Evolutionary conservation across 1,140 invertebrate genomes (phyloP).

Genomic region (Thaumetopoea pityocampa): DNA sequence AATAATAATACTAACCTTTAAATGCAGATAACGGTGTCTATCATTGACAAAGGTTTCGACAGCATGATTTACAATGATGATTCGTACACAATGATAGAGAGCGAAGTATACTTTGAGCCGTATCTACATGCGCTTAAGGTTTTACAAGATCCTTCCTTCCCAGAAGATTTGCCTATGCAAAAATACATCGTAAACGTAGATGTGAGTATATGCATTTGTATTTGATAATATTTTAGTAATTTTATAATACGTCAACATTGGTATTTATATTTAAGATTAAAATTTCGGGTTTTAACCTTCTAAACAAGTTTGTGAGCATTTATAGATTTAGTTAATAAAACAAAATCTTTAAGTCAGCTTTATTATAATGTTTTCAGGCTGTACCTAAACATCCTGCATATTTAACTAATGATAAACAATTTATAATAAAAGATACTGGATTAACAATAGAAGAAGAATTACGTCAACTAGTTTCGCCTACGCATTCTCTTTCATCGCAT

Average conservation of each 20-base stretch:
- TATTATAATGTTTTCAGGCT: constrained; percentile 75
- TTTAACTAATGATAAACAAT: constrained; percentile 19
- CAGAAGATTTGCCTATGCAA: constrained; percentile 78
- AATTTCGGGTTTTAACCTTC: no score
- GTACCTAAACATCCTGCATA: constrained; percentile 58
- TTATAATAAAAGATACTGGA: neutral
- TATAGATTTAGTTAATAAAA: no score
- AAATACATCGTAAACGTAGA: constrained; percentile 79
- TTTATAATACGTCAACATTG: no score
- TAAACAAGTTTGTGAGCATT: no score
- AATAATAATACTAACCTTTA: no score
- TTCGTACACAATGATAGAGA: constrained; percentile 79
- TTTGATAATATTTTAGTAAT: no score
- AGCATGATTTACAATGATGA: constrained; percentile 49
- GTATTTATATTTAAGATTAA: no score
- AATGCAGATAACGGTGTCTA: constrained; percentile 71
- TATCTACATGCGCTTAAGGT: constrained; percentile 80
- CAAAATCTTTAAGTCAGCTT: no score
- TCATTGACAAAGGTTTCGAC: constrained; percentile 55
- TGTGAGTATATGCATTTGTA: constrained; percentile 41
- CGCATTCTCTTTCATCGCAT: no score
- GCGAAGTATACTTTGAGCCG: constrained; percentile 82
- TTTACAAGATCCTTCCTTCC: constrained; percentile 74
- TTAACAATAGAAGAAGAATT: neutral
- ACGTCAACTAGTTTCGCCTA: no score